Evolutionary conservation across 2,113 vertebrate species (phyloP).

Genomic region (Eurypyga helias): DNA sequence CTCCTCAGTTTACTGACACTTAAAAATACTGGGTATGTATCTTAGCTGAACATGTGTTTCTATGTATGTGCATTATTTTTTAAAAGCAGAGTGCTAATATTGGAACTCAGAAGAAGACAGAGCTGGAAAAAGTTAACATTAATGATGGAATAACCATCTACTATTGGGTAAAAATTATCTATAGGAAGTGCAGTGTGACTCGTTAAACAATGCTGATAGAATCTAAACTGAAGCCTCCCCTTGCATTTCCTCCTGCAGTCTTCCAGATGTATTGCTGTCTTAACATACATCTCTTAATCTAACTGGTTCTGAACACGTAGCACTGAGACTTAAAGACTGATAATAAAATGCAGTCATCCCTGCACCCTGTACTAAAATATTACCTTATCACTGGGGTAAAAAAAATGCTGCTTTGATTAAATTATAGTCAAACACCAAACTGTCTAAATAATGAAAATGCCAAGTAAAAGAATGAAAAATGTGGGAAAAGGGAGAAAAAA

Average conservation of each 20-base stretch:
- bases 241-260: background rate
- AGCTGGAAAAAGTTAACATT: background rate
- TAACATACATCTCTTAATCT: background rate
- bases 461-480: background rate
- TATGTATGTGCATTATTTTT: background rate
- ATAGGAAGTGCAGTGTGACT: background rate
- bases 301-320: background rate
- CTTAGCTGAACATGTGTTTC: background rate
- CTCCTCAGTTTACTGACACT: background rate
- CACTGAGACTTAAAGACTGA: background rate
- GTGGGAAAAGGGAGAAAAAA: background rate
- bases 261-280: background rate
- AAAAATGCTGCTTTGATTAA: background rate
- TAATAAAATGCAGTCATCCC: background rate
- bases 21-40: background rate
- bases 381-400: background rate
- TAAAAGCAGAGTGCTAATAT: background rate
- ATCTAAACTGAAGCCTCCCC: background rate
- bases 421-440: background rate
- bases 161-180: background rate
- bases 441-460: background rate
- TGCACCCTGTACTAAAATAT: background rate
- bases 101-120: background rate
- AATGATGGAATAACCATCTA: background rate
- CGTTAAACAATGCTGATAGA: background rate